Evolutionary conservation across 2,888 invertebrate genomes (phyloP).

Genomic region (Ditylenchus weischeri): DNA sequence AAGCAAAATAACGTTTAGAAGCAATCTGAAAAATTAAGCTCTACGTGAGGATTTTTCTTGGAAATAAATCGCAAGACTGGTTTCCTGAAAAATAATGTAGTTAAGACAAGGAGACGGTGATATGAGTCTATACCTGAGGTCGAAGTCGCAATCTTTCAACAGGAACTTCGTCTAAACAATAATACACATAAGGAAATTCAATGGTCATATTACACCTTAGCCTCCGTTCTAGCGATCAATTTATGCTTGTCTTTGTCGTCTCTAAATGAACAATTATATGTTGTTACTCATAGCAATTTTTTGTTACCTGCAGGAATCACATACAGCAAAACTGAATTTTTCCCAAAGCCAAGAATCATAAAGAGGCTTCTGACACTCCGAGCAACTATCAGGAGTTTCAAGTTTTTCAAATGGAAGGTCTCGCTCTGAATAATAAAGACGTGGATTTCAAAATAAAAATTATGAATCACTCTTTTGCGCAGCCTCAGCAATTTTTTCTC

Average conservation of each 20-base stretch:
- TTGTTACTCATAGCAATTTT: not conserved
- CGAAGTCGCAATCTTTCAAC: conserved; percentile 88
- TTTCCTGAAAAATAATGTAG: conserved; percentile 60
- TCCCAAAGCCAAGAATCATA: conserved; percentile 55
- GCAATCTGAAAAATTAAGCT: no score
- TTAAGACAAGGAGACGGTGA: no score
- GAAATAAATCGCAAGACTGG: conserved; percentile 78
- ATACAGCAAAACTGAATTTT: conserved; percentile 47
- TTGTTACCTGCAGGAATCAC: conserved; percentile 47
- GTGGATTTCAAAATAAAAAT: not conserved
- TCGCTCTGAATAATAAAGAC: conserved; percentile 27
- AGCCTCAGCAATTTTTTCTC: conserved; percentile 45
- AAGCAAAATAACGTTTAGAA: no score
- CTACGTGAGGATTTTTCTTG: conserved; percentile 81
- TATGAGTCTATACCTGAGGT: conserved; percentile 65
- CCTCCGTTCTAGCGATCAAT: conserved; percentile 88
- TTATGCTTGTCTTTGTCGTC: conserved; percentile 69
- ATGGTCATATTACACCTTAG: conserved; percentile 66
- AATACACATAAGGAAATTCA: no score
- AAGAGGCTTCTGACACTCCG: conserved; percentile 42
- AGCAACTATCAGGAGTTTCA: conserved; percentile 48
- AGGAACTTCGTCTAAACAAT: conserved; percentile 67
- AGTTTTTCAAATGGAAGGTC: conserved; percentile 21
- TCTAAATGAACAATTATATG: conserved; percentile 11
- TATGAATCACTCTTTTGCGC: conserved; percentile 42